Evolutionary conservation across 2,797 vertebrate species (phyloP).

Genomic region (Protonibea diacanthus): DNA sequence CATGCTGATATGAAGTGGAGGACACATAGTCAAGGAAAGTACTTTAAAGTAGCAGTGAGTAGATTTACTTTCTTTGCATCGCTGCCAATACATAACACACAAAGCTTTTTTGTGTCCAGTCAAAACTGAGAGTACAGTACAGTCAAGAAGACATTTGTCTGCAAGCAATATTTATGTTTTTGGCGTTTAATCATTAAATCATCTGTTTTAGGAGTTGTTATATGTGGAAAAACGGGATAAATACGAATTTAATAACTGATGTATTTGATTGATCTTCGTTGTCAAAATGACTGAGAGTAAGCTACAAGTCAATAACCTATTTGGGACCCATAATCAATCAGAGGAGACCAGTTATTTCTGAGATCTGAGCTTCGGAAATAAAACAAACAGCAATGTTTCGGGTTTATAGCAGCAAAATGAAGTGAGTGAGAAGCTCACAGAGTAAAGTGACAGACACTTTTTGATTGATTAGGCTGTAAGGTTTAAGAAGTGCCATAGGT

Average conservation of each 20-base stretch:
- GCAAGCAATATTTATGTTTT: too few relatives aligned
- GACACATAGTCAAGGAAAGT: not conserved
- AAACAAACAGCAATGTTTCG: rapidly evolving
- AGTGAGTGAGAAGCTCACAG: not conserved
- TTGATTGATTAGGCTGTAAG: slow-evolving; percentile 7
- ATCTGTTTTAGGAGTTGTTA: not conserved
- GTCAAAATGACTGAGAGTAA: not conserved
- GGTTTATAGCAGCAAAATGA: not conserved
- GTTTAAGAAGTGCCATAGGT: slow-evolving; percentile 2
- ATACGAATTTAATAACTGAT: not conserved
- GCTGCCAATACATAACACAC: too few relatives aligned
- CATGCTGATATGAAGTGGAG: not conserved
- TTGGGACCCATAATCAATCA: not conserved
- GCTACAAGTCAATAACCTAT: not conserved
- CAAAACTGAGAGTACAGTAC: not conserved
- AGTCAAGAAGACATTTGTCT: not conserved
- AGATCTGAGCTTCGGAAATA: not conserved
- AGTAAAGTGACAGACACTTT: slow-evolving; percentile 2
- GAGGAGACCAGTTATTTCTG: not conserved
- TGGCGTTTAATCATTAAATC: not conserved
- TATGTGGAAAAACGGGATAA: too few relatives aligned
- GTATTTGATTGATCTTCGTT: not conserved
- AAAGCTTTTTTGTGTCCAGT: not conserved
- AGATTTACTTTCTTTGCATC: not conserved
- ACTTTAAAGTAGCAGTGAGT: not conserved